phyloP scores from a whole-genome alignment of 2,113 vertebrate species.

The Rhagologus leucostigma region DNA sequence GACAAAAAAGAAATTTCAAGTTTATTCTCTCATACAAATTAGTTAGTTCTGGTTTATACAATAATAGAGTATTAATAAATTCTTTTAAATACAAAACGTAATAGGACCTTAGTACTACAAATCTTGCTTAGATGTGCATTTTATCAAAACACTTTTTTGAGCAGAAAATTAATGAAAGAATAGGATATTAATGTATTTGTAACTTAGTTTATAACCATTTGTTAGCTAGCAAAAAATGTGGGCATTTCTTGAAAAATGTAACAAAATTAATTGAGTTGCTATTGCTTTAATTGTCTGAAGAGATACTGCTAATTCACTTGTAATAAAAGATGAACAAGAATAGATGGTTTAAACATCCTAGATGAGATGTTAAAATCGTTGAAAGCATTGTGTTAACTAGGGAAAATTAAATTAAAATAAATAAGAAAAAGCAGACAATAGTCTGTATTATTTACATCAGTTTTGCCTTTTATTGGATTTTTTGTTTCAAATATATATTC shows the following conservation, averaged over 20 bases:
- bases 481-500: not conserved
- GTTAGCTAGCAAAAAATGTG: not conserved
- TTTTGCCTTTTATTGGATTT: not conserved
- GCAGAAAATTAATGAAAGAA: not conserved
- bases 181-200: not conserved
- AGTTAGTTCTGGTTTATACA: not conserved
- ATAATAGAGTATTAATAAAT: not conserved
- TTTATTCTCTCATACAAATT: not conserved
- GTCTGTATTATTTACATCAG: not conserved
- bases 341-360: not conserved
- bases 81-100: not conserved
- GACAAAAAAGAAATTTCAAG: not conserved
- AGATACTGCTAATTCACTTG: not conserved
- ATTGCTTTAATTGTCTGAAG: not conserved
- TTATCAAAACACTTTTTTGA: not conserved
- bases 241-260: fast-evolving
- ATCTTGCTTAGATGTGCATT: not conserved
- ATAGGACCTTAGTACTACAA: not conserved
- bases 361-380: not conserved
- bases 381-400: not conserved
- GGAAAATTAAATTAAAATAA: not conserved
- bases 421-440: not conserved
- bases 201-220: not conserved
- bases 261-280: not conserved
- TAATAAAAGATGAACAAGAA: not conserved